These are phyloP conservation scores for Emydocephalus ijimae DNA, from an alignment of 2,113 vertebrate genomes.

Conservation along the genomic window DNA sequence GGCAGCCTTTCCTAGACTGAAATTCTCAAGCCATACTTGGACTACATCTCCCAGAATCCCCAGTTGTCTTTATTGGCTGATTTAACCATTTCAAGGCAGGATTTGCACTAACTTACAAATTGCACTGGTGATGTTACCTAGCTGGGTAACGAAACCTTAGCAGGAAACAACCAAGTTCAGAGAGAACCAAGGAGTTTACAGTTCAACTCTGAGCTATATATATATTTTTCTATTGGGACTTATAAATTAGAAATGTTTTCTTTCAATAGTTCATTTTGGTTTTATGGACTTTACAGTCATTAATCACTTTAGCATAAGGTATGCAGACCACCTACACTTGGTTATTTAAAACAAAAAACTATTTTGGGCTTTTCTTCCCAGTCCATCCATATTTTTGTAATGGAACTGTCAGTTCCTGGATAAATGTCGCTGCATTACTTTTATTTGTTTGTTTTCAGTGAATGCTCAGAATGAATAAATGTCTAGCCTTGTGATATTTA, in stretches of 20 bases:
- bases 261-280: not conserved
- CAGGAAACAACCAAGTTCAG: not conserved
- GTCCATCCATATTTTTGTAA: not conserved
- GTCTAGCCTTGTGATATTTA: conserved; percentile 7
- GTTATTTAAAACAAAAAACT: conserved; percentile 26
- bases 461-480: conserved; percentile 42
- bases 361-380: not conserved
- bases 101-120: not conserved
- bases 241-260: not conserved
- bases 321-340: conserved; percentile 13
- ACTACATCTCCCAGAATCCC: not conserved
- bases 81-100: not conserved
- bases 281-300: not conserved
- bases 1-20: not conserved
- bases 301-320: not conserved
- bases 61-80: not conserved
- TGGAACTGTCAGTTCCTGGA: conserved; percentile 6
- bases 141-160: not conserved
- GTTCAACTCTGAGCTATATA: not conserved
- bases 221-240: not conserved
- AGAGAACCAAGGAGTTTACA: not conserved
- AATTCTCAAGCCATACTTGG: not conserved
- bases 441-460: conserved; percentile 30
- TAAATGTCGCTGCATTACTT: conserved; percentile 22
- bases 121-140: not conserved